Evolutionary conservation across 2,113 vertebrate genomes (phyloP), one percentile per base, ranked within the genome.

Genomic region (Burhinus oedicnemus): DNA sequence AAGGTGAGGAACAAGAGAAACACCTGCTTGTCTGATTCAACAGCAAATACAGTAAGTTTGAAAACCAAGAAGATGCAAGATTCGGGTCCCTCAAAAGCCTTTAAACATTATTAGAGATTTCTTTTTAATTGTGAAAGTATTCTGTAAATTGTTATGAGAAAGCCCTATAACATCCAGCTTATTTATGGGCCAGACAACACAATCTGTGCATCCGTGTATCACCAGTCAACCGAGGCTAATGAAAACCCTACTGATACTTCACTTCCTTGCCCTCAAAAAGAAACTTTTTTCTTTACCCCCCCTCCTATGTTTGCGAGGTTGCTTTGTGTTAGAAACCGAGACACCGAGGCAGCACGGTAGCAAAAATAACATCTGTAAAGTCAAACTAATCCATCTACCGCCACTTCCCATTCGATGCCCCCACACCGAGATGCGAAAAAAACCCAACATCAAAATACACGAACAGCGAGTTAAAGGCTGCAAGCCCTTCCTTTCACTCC

Each of bases 371-470:
- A 54, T 1, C 23, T 3, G 22, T 18, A 7, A 68, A 89, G 34
- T 11, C 81, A 38, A 69, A 57, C 5, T 18, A 22, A 49, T 1
- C 8, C 26, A 6, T 11, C 11, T 22, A 12, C 5, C 8, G 44
- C 15, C 70, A 9, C 17, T 75, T 61, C 58, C 58, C 12, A 29
- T 3, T 15, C 21, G 21, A 27, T 10, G 25, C 8, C 30, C 25
- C 12, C 5, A n/a, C 45, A 45, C 0, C 30, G 5, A n/a, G 9
- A 22, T 1, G 15, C 20, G n/a, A 58, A 75, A 57, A 45, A 21
- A 2, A 21, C 36, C 60, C 27, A 12, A 15, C 22, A n/a, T 2
- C 23, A 12, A 23, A 40, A 65, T 1, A 12, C 0, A 21, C 6
- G 19, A 38, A 10, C 12, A 12, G 34, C 21, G 29, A 54, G 25